Conservation (phyloP, 2,797 vertebrate genomes). For the Eleutherodactylus coqui region DNA sequence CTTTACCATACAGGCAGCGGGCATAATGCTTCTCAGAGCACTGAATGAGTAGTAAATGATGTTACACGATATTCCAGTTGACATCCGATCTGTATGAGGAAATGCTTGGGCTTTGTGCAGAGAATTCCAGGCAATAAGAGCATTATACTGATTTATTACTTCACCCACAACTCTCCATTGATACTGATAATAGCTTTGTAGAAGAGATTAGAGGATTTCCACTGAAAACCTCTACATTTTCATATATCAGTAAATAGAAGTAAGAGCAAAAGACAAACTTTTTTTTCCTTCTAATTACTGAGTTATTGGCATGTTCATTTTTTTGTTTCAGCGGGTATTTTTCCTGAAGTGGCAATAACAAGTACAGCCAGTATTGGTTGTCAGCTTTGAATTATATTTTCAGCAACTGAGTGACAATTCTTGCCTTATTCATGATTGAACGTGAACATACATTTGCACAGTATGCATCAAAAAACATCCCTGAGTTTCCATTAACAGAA, state of each 20-base stretch:
- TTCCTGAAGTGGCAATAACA: too few species aligned
- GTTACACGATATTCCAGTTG: constrained; percentile 15
- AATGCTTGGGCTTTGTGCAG: constrained; percentile 2
- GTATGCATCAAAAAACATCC: too few species aligned
- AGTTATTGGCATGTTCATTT: background rate
- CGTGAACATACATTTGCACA: too few species aligned
- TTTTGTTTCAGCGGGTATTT: too few species aligned
- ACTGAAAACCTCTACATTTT: background rate
- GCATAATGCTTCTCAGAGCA: background rate
- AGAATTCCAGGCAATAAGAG: background rate
- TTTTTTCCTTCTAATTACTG: too few species aligned
- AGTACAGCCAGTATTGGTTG: too few species aligned
- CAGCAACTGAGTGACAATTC: too few species aligned
- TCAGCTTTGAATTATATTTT: too few species aligned
- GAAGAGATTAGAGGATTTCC: background rate
- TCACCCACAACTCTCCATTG: background rate
- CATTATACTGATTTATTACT: background rate
- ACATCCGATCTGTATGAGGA: constrained; percentile 5
- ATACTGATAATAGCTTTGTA: background rate
- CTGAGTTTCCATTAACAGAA: too few species aligned
- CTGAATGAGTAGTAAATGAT: background rate
- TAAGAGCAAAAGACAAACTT: too few species aligned
- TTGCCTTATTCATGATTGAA: too few species aligned
- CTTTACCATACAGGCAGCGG: background rate
- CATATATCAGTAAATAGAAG: background rate